Conservation (phyloP, 2,113 vertebrate genomes). For the Heterocephalus glaber region DNA sequence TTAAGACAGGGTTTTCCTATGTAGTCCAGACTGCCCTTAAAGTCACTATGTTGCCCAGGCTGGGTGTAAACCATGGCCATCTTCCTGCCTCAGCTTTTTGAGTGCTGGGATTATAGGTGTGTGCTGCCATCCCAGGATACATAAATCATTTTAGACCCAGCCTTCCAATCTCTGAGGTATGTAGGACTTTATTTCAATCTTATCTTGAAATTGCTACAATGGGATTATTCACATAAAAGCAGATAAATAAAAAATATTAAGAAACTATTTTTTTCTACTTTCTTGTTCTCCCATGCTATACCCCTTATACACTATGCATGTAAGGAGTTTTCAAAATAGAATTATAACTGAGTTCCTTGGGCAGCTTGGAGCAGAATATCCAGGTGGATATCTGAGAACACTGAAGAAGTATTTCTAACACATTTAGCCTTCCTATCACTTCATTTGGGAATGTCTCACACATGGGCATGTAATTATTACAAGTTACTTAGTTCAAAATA, state of each 20-base stretch:
- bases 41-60: neutral
- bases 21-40: neutral
- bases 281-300: neutral
- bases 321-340: neutral
- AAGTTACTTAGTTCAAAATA: neutral
- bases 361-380: neutral
- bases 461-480: neutral
- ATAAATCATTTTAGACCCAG: neutral
- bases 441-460: neutral
- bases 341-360: neutral
- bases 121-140: neutral
- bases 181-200: neutral
- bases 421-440: neutral
- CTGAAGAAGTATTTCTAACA: neutral
- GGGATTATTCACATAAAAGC: neutral
- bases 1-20: neutral
- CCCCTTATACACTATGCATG: neutral
- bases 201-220: neutral
- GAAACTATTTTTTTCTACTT: neutral
- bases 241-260: neutral
- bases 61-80: no score
- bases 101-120: neutral
- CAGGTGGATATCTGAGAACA: neutral
- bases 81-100: neutral
- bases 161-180: neutral